Percentiles rank a stretch among this genome's conserved stretches.
These are phyloP conservation scores for Pitangus sulphuratus DNA, from an alignment of 2,797 vertebrate genomes.

Conservation along the genomic window DNA sequence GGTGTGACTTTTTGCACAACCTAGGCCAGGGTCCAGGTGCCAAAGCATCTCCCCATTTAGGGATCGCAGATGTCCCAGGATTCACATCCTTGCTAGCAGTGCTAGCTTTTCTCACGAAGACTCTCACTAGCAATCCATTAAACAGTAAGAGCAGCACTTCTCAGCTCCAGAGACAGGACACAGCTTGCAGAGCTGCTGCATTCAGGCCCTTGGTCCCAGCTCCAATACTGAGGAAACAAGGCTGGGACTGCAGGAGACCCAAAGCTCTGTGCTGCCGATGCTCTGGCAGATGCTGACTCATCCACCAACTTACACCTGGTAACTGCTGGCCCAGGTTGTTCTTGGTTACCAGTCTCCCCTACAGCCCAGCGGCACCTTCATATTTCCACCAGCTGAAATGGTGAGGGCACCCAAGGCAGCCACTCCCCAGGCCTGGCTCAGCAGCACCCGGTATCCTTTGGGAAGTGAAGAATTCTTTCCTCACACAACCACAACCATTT, in stretches of 20 bases:
- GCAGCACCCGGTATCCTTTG: background rate
- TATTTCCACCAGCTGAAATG: background rate
- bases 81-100: background rate
- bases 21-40: background rate
- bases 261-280: accelerated
- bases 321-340: background rate
- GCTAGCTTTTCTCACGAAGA: background rate
- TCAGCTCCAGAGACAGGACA: background rate
- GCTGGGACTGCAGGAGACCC: background rate
- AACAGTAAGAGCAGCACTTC: background rate
- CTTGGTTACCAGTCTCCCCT: background rate
- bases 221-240: background rate
- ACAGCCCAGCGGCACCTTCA: background rate
- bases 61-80: background rate
- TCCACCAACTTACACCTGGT: background rate
- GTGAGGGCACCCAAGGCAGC: background rate
- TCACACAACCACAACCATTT: background rate
- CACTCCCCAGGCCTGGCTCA: background rate
- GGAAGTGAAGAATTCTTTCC: background rate
- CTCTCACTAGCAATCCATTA: background rate
- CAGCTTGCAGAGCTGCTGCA: background rate
- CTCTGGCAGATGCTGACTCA: constrained; percentile 3
- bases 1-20: background rate
- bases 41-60: background rate
- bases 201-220: background rate